Evolutionary conservation across 1,140 invertebrate species (phyloP).

Genomic region (Physella acuta): DNA sequence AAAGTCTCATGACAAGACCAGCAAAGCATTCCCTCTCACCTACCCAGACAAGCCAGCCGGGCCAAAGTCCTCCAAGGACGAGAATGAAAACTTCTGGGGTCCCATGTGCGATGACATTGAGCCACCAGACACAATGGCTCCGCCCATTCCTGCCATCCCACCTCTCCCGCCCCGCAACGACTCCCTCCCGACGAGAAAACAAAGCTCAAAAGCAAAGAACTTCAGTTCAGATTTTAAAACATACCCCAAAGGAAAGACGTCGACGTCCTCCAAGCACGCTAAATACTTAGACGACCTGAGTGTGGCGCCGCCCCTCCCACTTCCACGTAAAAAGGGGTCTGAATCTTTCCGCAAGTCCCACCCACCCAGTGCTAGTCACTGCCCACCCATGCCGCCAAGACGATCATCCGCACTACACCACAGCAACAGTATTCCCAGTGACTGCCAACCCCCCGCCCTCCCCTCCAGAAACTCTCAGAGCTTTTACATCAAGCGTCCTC

Average conservation of each 20-base stretch:
- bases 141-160: constrained; percentile 25
- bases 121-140: constrained; percentile 4
- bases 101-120: background rate
- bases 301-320: background rate
- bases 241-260: background rate
- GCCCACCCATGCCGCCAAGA: background rate
- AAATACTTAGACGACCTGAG: background rate
- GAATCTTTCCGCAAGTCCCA: background rate
- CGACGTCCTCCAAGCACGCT: background rate
- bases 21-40: no score
- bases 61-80: constrained; percentile 9
- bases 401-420: no score
- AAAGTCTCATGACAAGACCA: background rate
- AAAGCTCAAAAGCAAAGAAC: background rate
- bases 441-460: background rate
- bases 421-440: no score
- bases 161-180: constrained; percentile 24
- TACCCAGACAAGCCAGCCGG: background rate
- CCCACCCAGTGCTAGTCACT: background rate
- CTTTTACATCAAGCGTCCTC: constrained; percentile 19
- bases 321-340: constrained; percentile 1
- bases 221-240: background rate
- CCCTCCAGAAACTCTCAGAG: constrained; percentile 19
- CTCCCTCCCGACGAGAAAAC: constrained; percentile 2
- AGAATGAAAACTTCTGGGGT: constrained; percentile 23